These are phyloP conservation scores for Halcyon senegalensis DNA, from an alignment of 2,113 vertebrate genomes.

Conservation along the genomic window DNA sequence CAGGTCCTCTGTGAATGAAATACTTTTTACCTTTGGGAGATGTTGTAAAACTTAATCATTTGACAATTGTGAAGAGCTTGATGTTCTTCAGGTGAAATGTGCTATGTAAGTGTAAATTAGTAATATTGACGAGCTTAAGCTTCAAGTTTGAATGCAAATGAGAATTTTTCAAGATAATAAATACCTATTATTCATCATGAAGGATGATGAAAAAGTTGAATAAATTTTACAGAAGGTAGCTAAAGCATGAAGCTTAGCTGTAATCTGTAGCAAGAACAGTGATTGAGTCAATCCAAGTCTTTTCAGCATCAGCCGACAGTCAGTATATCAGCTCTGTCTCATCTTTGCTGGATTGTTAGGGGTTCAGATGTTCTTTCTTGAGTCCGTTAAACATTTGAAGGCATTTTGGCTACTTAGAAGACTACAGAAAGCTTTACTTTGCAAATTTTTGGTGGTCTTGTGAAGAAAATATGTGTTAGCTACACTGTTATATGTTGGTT, in stretches of 20 bases:
- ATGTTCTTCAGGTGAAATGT: conserved; percentile 40
- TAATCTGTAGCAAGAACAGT: not conserved
- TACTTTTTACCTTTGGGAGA: not conserved
- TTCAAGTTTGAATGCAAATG: conserved; percentile 31
- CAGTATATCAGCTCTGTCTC: not conserved
- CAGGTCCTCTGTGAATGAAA: not conserved
- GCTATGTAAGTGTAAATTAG: conserved; percentile 6
- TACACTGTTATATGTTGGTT: not conserved
- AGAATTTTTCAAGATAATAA: conserved; percentile 1
- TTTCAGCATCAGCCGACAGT: not conserved
- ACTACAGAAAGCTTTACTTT: not conserved
- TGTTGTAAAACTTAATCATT: not conserved
- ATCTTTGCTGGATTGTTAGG: not conserved
- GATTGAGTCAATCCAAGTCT: not conserved
- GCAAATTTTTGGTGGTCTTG: not conserved
- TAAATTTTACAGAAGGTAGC: not conserved
- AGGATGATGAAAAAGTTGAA: conserved; percentile 1
- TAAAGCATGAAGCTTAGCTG: not conserved
- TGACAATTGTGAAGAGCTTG: conserved; percentile 21
- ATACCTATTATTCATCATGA: conserved; percentile 1
- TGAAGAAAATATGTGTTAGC: not conserved
- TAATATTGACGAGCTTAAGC: conserved; percentile 26
- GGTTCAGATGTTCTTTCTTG: not conserved
- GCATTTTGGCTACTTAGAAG: not conserved
- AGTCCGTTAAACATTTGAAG: not conserved